phyloP scores from a whole-genome alignment of 2,888 invertebrate species.

The Rhagonycha fulva region DNA sequence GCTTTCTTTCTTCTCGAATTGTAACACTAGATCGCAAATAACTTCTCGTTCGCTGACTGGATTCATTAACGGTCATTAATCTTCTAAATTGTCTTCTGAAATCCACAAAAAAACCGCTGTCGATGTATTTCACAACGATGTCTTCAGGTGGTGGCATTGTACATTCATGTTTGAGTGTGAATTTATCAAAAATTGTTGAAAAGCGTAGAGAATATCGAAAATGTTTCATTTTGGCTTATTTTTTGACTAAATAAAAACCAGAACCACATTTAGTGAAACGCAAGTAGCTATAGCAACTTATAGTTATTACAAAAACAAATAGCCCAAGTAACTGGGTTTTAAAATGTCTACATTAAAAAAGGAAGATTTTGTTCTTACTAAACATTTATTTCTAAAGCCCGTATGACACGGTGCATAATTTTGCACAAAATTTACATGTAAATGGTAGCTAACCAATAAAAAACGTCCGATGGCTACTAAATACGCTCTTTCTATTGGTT shows the following conservation, averaged over 20 bases:
- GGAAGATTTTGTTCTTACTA: too few species aligned
- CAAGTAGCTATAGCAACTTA: not conserved
- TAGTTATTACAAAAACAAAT: not conserved
- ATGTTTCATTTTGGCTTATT: not conserved
- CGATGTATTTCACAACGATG: slow-evolving; percentile 33
- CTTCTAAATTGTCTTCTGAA: slow-evolving; percentile 32
- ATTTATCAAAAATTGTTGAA: not conserved
- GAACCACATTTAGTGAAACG: not conserved
- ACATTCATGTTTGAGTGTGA: slow-evolving; percentile 19
- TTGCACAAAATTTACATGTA: too few species aligned
- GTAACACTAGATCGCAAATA: slow-evolving; percentile 41
- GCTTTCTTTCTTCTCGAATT: slow-evolving; percentile 45
- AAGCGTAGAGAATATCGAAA: not conserved
- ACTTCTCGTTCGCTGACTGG: slow-evolving; percentile 29
- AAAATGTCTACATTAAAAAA: too few species aligned
- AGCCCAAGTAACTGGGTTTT: too few species aligned
- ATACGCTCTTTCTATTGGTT: too few species aligned
- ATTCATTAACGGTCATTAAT: slow-evolving; percentile 32
- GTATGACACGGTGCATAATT: too few species aligned
- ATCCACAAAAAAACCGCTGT: slow-evolving; percentile 34
- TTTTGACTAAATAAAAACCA: not conserved
- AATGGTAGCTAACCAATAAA: too few species aligned
- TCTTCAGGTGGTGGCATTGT: slow-evolving; percentile 30
- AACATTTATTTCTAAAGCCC: too few species aligned
- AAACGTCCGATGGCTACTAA: too few species aligned